These are phyloP conservation scores for Pyrocephalus nanus DNA, from an alignment of 2,797 vertebrate species.

Conservation along the genomic window DNA sequence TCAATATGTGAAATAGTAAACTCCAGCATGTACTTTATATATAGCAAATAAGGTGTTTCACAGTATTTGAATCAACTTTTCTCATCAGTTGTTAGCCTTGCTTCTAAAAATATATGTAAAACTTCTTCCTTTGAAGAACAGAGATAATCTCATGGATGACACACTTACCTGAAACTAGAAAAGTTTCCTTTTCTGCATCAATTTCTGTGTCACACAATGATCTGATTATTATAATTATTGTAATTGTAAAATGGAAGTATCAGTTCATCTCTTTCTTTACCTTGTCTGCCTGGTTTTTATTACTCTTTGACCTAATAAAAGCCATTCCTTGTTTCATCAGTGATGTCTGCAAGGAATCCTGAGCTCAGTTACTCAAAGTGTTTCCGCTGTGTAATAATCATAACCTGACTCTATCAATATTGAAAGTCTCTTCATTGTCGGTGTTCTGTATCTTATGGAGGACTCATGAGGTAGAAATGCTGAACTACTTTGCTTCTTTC, in stretches of 20 bases:
- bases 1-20: not conserved
- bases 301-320: not conserved
- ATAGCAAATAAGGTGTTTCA: not conserved
- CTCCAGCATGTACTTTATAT: not conserved
- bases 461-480: not conserved
- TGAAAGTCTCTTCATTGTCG: not conserved
- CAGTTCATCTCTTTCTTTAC: not conserved
- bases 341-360: not conserved
- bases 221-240: not conserved
- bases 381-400: not conserved
- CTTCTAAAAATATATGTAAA: not conserved
- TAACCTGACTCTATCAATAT: not conserved
- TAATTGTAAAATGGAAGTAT: not conserved
- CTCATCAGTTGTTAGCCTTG: not conserved
- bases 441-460: not conserved
- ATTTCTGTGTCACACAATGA: not conserved
- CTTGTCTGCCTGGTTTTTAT: not conserved
- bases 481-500: not conserved
- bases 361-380: not conserved
- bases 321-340: not conserved
- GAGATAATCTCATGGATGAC: not conserved
- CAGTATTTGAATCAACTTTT: not conserved
- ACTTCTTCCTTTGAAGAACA: not conserved
- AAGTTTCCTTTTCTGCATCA: not conserved
- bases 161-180: not conserved